phyloP scores from a whole-genome alignment of 2,888 invertebrate species.

The Omphaloscelis lunosa region DNA sequence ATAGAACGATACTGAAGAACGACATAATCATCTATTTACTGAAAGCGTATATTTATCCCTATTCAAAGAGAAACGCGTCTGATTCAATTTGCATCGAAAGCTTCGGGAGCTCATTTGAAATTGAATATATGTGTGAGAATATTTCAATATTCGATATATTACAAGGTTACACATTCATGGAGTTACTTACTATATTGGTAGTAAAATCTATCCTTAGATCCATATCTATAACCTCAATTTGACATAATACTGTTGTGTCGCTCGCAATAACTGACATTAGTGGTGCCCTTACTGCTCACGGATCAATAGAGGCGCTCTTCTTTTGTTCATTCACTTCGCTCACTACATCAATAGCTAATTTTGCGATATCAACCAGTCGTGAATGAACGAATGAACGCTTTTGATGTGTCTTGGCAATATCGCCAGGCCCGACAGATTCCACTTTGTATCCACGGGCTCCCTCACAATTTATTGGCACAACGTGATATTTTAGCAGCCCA shows the following conservation, averaged over 20 bases:
- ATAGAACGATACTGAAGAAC: background rate
- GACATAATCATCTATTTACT: conserved; percentile 21
- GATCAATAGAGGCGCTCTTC: conserved; percentile 54
- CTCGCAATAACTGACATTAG: conserved; percentile 47
- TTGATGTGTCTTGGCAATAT: conserved; percentile 53
- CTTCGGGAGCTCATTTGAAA: conserved; percentile 33
- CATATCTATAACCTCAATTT: conserved; percentile 11
- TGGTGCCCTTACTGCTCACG: conserved; percentile 13
- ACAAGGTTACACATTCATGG: background rate
- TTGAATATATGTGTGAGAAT: conserved; percentile 14
- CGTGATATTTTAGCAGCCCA: conserved; percentile 60
- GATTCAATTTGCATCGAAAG: conserved; percentile 29
- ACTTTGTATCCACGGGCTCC: conserved; percentile 39
- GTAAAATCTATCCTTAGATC: background rate
- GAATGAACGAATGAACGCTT: conserved; percentile 55
- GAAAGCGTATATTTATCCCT: conserved; percentile 7
- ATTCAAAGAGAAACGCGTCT: background rate
- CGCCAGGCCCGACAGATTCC: conserved; percentile 33
- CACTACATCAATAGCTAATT: conserved; percentile 58
- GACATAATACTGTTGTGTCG: conserved; percentile 32
- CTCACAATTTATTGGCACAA: conserved; percentile 50
- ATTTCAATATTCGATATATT: conserved; percentile 18
- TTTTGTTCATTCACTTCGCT: conserved; percentile 50
- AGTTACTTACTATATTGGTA: background rate
- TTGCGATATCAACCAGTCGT: conserved; percentile 42